These are phyloP conservation scores for Oscheius sp. DNA, from an alignment of 2,888 invertebrate genomes.

Conservation along the genomic window DNA sequence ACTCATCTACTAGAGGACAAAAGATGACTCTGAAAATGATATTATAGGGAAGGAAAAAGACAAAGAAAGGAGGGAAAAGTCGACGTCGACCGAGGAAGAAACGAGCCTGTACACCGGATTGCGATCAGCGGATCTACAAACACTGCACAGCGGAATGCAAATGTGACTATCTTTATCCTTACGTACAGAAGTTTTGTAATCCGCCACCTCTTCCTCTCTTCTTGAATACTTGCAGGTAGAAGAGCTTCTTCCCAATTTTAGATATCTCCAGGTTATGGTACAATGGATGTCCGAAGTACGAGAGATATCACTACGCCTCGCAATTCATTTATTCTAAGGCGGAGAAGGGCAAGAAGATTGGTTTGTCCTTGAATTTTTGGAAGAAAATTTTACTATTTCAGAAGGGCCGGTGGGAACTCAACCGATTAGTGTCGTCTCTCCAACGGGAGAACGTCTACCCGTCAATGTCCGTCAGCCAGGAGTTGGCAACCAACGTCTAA, in stretches of 20 bases:
- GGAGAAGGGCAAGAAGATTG: slow-evolving; percentile 66
- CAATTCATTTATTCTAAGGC: slow-evolving; percentile 69
- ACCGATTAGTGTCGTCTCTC: slow-evolving; percentile 49
- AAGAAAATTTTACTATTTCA: slow-evolving; percentile 11
- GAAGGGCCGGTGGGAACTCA: slow-evolving; percentile 50
- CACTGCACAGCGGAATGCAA: slow-evolving; percentile 61
- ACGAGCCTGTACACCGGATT: slow-evolving; percentile 62
- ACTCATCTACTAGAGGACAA: too few species aligned
- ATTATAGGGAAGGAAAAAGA: not conserved
- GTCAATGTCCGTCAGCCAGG: slow-evolving; percentile 42
- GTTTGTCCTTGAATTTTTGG: slow-evolving; percentile 30
- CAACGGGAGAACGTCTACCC: slow-evolving; percentile 49
- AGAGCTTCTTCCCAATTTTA: not conserved
- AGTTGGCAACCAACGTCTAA: slow-evolving; percentile 20
- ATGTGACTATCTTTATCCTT: slow-evolving; percentile 65
- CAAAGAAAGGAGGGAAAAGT: not conserved
- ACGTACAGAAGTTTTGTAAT: slow-evolving; percentile 67
- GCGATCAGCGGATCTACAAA: slow-evolving; percentile 51
- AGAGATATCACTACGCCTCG: slow-evolving; percentile 65
- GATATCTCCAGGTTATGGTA: slow-evolving; percentile 59
- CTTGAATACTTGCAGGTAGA: slow-evolving; percentile 63
- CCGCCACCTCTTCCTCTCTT: slow-evolving; percentile 68
- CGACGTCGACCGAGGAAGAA: slow-evolving; percentile 6
- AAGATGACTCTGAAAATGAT: too few species aligned
- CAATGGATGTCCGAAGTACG: slow-evolving; percentile 67